These are phyloP conservation scores for Trachelus iudaicus DNA, from an alignment of 2,888 invertebrate species.

Conservation along the genomic window DNA sequence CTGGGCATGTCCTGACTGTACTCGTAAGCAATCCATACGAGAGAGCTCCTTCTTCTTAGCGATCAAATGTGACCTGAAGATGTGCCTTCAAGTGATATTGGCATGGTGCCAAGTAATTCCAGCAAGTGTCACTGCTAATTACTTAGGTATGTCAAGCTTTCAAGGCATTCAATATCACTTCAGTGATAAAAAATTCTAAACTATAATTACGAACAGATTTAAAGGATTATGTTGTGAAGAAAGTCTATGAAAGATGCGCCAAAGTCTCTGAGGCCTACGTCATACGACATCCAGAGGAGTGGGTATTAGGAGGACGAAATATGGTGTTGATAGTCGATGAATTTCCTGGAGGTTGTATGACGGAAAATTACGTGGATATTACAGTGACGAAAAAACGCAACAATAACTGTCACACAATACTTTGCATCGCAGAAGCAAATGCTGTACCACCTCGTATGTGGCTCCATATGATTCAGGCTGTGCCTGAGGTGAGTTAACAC, in stretches of 20 bases:
- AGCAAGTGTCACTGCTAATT: slow-evolving; percentile 66
- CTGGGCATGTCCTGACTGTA: slow-evolving; percentile 67
- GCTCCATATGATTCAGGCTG: slow-evolving; percentile 61
- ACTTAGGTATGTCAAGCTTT: slow-evolving; percentile 66
- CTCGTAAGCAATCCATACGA: slow-evolving; percentile 66
- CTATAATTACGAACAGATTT: slow-evolving; percentile 63
- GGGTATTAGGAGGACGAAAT: slow-evolving; percentile 71
- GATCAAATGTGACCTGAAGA: slow-evolving; percentile 73
- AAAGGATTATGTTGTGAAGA: slow-evolving; percentile 69
- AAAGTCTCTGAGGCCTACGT: slow-evolving; percentile 67
- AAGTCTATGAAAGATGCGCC: slow-evolving; percentile 71
- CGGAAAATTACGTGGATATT: slow-evolving; percentile 68
- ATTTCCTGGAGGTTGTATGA: slow-evolving; percentile 73
- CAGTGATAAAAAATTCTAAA: background rate
- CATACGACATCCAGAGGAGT: slow-evolving; percentile 66
- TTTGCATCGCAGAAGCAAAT: slow-evolving; percentile 75
- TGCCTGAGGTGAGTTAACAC: slow-evolving; percentile 44
- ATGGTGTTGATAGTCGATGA: slow-evolving; percentile 74
- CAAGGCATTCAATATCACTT: background rate
- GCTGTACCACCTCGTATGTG: slow-evolving; percentile 65
- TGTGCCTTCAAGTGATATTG: slow-evolving; percentile 71
- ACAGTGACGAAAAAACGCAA: slow-evolving; percentile 66
- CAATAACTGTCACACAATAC: slow-evolving; percentile 70
- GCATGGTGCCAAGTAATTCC: slow-evolving; percentile 77
- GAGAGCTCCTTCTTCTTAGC: slow-evolving; percentile 72